A percentile compares a stretch with the other conserved stretches of the same genome.
Conservation (phyloP, 2,888 invertebrate species). For the Oithona nana region DNA sequence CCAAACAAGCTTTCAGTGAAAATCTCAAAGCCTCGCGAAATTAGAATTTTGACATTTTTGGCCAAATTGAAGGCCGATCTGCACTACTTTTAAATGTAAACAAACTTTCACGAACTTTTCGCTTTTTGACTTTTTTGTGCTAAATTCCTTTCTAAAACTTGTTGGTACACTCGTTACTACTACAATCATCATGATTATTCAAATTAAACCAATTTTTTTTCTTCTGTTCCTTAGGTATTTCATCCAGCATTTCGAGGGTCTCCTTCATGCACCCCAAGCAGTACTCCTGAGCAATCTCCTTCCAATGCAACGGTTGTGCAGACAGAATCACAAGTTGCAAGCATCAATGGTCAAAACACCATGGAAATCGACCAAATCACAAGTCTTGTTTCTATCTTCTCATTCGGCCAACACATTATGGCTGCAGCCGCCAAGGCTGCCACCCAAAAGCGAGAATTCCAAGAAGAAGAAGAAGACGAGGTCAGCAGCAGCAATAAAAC, state of each 20-base stretch:
- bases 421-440: neutral
- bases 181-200: no score
- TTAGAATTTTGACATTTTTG: no score
- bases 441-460: neutral
- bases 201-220: no score
- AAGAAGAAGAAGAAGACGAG: neutral
- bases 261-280: neutral
- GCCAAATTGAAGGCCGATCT: no score
- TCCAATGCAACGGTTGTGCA: neutral
- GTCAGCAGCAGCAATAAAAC: neutral
- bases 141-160: no score
- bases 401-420: conserved; percentile 29
- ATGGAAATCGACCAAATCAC: conserved; percentile 40
- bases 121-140: neutral
- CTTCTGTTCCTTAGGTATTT: neutral
- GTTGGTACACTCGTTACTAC: no score
- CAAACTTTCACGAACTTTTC: neutral
- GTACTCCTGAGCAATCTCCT: neutral
- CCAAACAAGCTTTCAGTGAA: no score
- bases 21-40: no score
- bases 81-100: no score
- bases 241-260: neutral
- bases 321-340: neutral
- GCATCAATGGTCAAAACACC: neutral
- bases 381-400: conserved; percentile 38